Evolutionary conservation across 2,113 vertebrate genomes (phyloP).

Genomic region (Jaculus jaculus): DNA sequence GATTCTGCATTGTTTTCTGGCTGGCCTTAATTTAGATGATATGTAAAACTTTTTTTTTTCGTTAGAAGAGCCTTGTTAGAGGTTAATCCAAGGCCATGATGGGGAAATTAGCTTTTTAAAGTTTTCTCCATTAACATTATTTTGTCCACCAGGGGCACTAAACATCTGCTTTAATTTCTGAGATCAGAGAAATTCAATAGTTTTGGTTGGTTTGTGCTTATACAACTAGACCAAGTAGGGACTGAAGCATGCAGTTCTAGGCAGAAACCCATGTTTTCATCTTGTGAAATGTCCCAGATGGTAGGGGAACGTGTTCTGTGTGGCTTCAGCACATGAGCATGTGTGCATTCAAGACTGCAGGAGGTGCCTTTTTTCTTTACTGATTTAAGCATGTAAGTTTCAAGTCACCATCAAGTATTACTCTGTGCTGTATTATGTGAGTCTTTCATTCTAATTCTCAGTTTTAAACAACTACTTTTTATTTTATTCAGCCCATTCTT

Average conservation of each 20-base stretch:
- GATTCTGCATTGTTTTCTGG: neutral
- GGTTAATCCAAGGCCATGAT: neutral
- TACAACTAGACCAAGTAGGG: neutral
- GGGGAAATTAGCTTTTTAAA: neutral
- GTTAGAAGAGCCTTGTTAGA: neutral
- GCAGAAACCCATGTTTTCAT: neutral
- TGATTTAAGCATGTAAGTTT: neutral
- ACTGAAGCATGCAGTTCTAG: neutral
- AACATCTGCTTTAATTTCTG: neutral
- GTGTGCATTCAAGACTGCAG: neutral
- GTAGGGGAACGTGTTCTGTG: neutral
- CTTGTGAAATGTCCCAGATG: neutral
- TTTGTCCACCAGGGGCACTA: neutral
- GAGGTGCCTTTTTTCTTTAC: neutral
- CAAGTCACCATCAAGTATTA: neutral
- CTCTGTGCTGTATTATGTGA: neutral
- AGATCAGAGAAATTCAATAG: neutral
- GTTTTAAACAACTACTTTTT: neutral
- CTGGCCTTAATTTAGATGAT: neutral
- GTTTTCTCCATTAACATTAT: neutral
- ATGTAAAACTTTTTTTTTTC: neutral
- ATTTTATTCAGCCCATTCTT: neutral
- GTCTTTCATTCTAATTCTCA: conserved; percentile 3
- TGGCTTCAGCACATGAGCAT: neutral
- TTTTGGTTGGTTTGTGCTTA: neutral